Evolutionary conservation across 1,140 invertebrate genomes (phyloP), one percentile per base, ranked within the genome.

Genomic region (Protaetia brevitarsis): DNA sequence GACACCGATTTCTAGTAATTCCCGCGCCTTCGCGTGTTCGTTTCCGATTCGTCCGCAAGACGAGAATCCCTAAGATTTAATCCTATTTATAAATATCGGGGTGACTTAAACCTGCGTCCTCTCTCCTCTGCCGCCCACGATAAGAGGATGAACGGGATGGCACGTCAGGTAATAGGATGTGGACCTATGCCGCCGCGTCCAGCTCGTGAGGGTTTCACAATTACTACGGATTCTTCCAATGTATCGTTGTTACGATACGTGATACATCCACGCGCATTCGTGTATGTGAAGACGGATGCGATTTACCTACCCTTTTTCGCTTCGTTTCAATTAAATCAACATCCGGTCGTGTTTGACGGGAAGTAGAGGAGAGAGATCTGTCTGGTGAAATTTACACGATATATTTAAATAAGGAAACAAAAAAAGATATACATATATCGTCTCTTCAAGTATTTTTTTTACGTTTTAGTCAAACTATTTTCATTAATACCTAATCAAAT

Each of bases 161-260:
- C 34, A 11, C 34, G 3, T n/a, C n/a, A n/a, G n/a, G 34, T 51
- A 51, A 51, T 51, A 51, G 41, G 41, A 51, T 51, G 41, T 51
- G 41, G 41, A 51, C 41, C 41, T 51, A 51, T 6, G 26, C 41
- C 21, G n/a, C n/a, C n/a, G n/a, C n/a, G 41, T 23, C 41, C 41
- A 8, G 41, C 41, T 51, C 41, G 41, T 51, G 19, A 51, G 41
- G 41, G 41, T 51, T 51, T 51, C 41, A 21, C 41, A 51, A 51
- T 51, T 51, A 51, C 41, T 51, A 51, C 41, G 41, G 41, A 51
- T 51, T 51, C 41, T 51, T 51, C 13, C 41, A 51, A 51, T 51
- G 41, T n/a, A n/a, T n/a, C 16, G 41, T 19, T 51, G 41, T 51
- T 51, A 51, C 41, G 41, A 51, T 23, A 51, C 41, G 19, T 23